Evolutionary conservation across 2,797 vertebrate species (phyloP), one percentile per base, ranked within the genome.

Genomic region (Sebastes hubbsi): DNA sequence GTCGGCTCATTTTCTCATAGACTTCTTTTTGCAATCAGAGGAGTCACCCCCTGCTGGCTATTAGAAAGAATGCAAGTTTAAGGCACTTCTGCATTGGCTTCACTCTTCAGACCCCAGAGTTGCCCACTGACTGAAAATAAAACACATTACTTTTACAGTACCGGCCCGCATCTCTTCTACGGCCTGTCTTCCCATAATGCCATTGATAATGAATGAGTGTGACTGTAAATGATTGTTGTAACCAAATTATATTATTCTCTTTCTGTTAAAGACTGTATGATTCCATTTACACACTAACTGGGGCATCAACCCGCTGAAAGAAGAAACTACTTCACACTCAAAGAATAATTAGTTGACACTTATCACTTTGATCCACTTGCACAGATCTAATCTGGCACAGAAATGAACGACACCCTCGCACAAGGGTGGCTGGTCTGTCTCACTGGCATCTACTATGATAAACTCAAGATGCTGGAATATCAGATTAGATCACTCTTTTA

Each of bases 401-500:
- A 72, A 76, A 81, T 63, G 60, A 85, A 79, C 64, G 77, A 75
- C 42, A 49, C 78, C 22, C 75, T 52, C 22, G 52, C 32, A 58
- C 49, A 78, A 75, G 66, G 68, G 70, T 46, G 64, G 42, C 68
- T 72, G 56, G 58, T 75, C 79, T 87, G 75, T 91, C 85, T 82
- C 29, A 2, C 72, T 78, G 8, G 42, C 55, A 88, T 89, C 78
- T 85, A 54, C 75, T 59, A 52, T 72, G 82, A 80, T 76, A 89
- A 79, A 78, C 66, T 87, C 79, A 81, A 81, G 81, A 85, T 76
- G 77, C 36, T 38, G 62, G 62, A 88, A 72, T 82, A 87, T 78
- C 69, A 83, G 87, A 89, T 86, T 68, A 72, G 81, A 86, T 77
- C 75, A 24, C 58, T 60, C 75, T 89, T 89, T 93, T 88, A 92